These are phyloP conservation scores for Lates japonicus DNA, from an alignment of 2,797 vertebrate species.

Conservation along the genomic window DNA sequence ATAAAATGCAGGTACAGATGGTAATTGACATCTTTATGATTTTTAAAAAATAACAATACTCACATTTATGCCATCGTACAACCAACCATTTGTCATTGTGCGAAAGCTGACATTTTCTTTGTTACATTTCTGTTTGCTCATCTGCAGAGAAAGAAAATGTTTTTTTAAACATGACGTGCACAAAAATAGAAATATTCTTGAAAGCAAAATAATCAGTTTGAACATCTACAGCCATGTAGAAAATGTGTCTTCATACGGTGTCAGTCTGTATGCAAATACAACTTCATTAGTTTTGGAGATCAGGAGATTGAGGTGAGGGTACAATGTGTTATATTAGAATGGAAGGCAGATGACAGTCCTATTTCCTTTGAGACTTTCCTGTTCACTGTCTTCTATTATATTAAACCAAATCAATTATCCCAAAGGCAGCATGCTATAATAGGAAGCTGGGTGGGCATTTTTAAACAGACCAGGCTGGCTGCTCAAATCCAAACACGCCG, in stretches of 20 bases:
- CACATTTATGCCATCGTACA: background rate
- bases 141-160: background rate
- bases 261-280: conserved; percentile 71
- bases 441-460: conserved; percentile 69
- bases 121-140: conserved; percentile 15
- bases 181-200: conserved; percentile 54
- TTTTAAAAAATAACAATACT: no score
- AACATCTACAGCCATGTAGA: conserved; percentile 30
- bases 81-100: conserved; percentile 1
- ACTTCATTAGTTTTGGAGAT: conserved; percentile 77
- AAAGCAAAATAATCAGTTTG: conserved; percentile 41
- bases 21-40: background rate
- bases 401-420: conserved; percentile 79
- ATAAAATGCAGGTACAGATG: background rate
- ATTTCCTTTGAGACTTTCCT: conserved; percentile 75
- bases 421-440: conserved; percentile 62
- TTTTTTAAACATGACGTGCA: conserved; percentile 6
- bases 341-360: conserved; percentile 66
- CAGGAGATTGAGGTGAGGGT: conserved; percentile 65
- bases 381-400: conserved; percentile 73
- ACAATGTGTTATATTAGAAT: conserved; percentile 66
- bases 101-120: conserved; percentile 10
- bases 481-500: conserved; percentile 53
- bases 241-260: conserved; percentile 38
- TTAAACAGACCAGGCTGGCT: conserved; percentile 53